These are phyloP conservation scores for Phragmatobia fuliginosa DNA, from an alignment of 2,888 invertebrate genomes.

Conservation along the genomic window DNA sequence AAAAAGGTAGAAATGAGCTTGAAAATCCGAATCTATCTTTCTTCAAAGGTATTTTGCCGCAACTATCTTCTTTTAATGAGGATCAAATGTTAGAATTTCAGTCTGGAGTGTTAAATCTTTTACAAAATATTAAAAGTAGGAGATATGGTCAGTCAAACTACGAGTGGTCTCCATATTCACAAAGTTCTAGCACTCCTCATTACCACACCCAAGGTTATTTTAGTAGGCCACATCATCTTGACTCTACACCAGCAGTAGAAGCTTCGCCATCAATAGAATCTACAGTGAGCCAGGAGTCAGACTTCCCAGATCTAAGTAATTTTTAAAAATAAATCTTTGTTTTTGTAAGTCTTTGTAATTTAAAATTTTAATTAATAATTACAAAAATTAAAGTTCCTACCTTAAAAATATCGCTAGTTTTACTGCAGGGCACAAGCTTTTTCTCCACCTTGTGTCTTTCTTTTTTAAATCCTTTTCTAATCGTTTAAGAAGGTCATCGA, in stretches of 20 bases:
- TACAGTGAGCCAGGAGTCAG: constrained; percentile 29
- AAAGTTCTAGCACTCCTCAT: constrained; percentile 30
- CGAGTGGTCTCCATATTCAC: constrained; percentile 38
- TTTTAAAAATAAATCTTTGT: constrained; percentile 14
- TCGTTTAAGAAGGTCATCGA: constrained; percentile 21
- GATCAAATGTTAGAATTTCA: too few species aligned
- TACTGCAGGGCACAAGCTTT: constrained; percentile 34
- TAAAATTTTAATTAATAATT: too few species aligned
- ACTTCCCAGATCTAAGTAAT: constrained; percentile 27
- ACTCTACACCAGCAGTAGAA: constrained; percentile 27
- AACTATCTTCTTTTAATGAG: too few species aligned
- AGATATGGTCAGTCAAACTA: constrained; percentile 30
- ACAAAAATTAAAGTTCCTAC: constrained; percentile 33
- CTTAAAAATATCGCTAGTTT: constrained; percentile 33
- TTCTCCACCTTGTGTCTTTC: constrained; percentile 28
- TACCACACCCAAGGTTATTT: constrained; percentile 29
- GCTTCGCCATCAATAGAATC: not conserved
- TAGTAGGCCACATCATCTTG: constrained; percentile 29
- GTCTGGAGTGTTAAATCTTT: not conserved
- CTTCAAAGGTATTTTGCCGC: too few species aligned
- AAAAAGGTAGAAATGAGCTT: too few species aligned
- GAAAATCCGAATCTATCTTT: too few species aligned
- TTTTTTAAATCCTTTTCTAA: constrained; percentile 34
- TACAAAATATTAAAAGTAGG: constrained; percentile 29
- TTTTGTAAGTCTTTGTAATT: too few species aligned